A percentile compares a stretch with the other conserved stretches of the same genome.
phyloP scores from a whole-genome alignment of 2,797 vertebrate genomes.

The Distichodus sexfasciatus region DNA sequence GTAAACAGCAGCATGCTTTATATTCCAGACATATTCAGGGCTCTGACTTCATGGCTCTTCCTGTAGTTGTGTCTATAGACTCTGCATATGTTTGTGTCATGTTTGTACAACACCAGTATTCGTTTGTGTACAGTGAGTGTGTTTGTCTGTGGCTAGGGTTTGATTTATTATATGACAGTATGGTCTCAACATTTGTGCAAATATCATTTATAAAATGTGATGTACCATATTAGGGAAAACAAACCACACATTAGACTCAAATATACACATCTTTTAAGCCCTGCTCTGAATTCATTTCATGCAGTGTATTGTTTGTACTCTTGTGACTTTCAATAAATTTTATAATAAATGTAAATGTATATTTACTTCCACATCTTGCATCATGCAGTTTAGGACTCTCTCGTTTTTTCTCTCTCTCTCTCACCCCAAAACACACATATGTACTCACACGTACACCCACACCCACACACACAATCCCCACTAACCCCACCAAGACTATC shows the following conservation, averaged over 20 bases:
- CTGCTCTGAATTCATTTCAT: not conserved
- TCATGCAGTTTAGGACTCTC: no score
- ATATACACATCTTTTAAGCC: not conserved
- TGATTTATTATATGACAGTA: not conserved
- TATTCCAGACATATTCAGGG: not conserved
- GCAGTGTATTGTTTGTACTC: no score
- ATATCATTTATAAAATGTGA: slow-evolving; percentile 16
- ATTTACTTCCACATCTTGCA: no score
- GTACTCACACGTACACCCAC: slow-evolving; percentile 1
- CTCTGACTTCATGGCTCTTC: not conserved
- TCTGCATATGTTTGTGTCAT: not conserved
- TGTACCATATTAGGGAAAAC: not conserved
- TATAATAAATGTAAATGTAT: no score
- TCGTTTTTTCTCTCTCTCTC: no score
- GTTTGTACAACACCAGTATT: not conserved
- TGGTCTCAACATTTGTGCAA: not conserved
- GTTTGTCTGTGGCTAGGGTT: not conserved
- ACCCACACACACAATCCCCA: not conserved
- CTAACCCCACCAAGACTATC: not conserved
- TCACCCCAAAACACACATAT: no score
- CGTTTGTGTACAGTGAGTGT: not conserved
- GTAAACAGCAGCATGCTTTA: not conserved
- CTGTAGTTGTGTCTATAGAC: not conserved
- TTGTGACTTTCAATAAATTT: no score
- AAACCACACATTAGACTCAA: not conserved